These are phyloP conservation scores for Pristionchus maxplancki DNA, from an alignment of 2,888 invertebrate genomes.

Conservation along the genomic window DNA sequence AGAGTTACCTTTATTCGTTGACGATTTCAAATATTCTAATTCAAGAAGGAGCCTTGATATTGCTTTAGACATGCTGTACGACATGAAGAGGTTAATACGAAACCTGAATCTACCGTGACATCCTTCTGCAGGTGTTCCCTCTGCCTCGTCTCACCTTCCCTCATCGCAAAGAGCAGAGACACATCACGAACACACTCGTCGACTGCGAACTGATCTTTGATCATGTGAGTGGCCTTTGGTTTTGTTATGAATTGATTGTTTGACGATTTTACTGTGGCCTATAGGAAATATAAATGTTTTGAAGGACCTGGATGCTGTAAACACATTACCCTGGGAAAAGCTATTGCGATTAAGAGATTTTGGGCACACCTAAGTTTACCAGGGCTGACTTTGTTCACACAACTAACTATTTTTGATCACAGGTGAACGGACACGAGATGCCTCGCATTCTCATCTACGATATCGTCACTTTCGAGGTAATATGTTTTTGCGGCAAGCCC, in stretches of 20 bases:
- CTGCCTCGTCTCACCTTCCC: conserved; percentile 89
- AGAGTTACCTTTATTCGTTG: too few species aligned
- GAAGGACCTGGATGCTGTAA: too few species aligned
- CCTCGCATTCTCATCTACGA: conserved; percentile 96
- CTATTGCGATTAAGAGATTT: too few species aligned
- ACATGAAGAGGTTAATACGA: too few species aligned
- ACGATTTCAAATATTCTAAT: too few species aligned
- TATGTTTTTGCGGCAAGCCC: conserved; percentile 47
- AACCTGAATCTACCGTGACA: background rate
- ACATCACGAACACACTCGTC: conserved; percentile 68
- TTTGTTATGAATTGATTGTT: background rate
- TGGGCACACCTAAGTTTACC: background rate
- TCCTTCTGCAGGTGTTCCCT: conserved; percentile 79
- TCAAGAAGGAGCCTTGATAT: too few species aligned
- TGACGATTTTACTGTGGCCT: background rate
- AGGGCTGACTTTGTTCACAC: background rate
- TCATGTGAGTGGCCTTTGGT: conserved; percentile 55
- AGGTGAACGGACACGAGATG: conserved; percentile 80
- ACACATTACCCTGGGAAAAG: too few species aligned
- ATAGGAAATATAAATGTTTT: background rate
- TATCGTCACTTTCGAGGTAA: conserved; percentile 87
- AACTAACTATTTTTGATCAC: background rate
- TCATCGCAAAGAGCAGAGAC: conserved; percentile 84
- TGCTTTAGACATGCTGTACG: too few species aligned
- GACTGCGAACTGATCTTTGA: conserved; percentile 77